These are phyloP conservation scores for Oryzias celebensis DNA, from an alignment of 2,113 vertebrate species.

Conservation along the genomic window DNA sequence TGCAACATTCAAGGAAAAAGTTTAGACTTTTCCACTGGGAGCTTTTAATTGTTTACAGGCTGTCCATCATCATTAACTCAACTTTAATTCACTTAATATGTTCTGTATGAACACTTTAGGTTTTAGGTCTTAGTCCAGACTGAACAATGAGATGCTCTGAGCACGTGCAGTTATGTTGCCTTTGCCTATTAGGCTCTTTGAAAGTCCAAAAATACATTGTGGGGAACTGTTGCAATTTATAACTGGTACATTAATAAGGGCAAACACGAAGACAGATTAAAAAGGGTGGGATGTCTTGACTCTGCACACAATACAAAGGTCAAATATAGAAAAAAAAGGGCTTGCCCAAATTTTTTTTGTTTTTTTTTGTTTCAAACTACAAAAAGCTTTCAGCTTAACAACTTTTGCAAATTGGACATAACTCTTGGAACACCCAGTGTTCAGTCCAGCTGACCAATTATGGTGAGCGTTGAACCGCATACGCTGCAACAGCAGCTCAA, in stretches of 20 bases:
- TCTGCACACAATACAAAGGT: background rate
- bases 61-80: too few relatives aligned
- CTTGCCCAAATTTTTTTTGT: conserved; percentile 56
- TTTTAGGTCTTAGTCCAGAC: conserved; percentile 50
- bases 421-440: conserved; percentile 72
- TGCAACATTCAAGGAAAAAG: too few relatives aligned
- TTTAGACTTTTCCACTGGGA: too few relatives aligned
- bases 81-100: too few relatives aligned
- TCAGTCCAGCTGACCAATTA: conserved; percentile 76
- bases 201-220: conserved; percentile 71
- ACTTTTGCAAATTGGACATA: conserved; percentile 78
- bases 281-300: conserved; percentile 46
- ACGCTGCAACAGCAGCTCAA: conserved; percentile 65
- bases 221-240: conserved; percentile 61
- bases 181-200: conserved; percentile 71
- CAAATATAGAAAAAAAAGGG: conserved; percentile 25
- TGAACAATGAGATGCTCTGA: conserved; percentile 67
- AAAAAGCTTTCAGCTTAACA: conserved; percentile 67
- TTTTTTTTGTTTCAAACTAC: conserved; percentile 64
- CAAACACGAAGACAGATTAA: conserved; percentile 61
- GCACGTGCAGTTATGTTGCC: conserved; percentile 52
- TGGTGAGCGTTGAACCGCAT: conserved; percentile 73
- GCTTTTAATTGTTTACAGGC: too few relatives aligned
- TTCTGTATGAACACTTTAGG: too few relatives aligned
- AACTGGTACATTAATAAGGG: conserved; percentile 71